phyloP scores from a whole-genome alignment of 30 jellyfish, hydroid and myxozoan genomes.

The Chrysaora quinquecirrha region DNA sequence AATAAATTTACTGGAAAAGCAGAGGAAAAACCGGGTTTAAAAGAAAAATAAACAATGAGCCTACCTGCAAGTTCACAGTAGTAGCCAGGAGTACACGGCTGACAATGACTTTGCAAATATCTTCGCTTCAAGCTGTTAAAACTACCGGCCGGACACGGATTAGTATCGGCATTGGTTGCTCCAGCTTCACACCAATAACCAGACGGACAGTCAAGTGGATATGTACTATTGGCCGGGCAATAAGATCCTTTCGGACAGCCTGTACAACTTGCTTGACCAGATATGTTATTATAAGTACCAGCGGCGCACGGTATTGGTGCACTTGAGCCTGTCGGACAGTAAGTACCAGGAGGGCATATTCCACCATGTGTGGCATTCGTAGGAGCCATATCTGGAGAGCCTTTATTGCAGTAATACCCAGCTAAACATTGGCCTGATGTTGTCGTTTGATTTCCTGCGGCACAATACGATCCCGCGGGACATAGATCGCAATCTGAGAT shows the following conservation, averaged over 20 bases:
- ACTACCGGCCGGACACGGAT: conserved; percentile 93
- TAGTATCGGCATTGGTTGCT: conserved; percentile 63
- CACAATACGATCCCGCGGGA: conserved; percentile 89
- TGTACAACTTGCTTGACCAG: conserved; percentile 83
- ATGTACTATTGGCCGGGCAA: conserved; percentile 86
- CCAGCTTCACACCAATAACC: conserved; percentile 96
- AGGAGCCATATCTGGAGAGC: conserved; percentile 93
- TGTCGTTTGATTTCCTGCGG: conserved; percentile 88
- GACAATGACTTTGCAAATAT: conserved; percentile 68
- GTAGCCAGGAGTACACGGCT: conserved; percentile 87
- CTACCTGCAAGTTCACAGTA: conserved; percentile 84
- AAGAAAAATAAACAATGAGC: too few relatives aligned
- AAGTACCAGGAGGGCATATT: conserved; percentile 94
- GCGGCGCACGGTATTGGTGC: conserved; percentile 90
- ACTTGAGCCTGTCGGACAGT: conserved; percentile 83
- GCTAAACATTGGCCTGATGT: conserved; percentile 82
- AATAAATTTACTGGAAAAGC: too few relatives aligned
- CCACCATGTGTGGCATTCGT: conserved; percentile 86
- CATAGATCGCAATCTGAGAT: conserved; percentile 87
- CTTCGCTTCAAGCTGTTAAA: conserved; percentile 78
- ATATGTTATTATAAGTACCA: conserved; percentile 88
- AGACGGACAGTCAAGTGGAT: conserved; percentile 87
- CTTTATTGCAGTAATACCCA: conserved; percentile 91
- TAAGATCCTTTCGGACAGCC: conserved; percentile 89
- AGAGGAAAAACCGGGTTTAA: too few relatives aligned